Base-by-base conservation (phyloP, 2,888 invertebrate genomes). In the Drosophila diplacantha region DNA sequence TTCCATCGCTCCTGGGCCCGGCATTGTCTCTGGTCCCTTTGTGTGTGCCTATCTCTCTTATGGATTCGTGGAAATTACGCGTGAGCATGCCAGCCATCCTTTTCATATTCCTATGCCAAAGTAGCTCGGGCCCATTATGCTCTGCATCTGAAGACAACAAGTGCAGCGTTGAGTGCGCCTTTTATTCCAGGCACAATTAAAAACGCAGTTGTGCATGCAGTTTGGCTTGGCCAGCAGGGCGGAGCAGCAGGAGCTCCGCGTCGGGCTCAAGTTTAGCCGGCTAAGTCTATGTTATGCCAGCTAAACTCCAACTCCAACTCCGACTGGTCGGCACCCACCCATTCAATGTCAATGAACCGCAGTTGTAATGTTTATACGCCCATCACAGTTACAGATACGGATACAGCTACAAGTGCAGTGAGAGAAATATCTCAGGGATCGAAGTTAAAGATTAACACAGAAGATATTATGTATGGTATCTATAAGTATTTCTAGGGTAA, bases 141-240 rank as follows among this genome's bases (percentile, higher is more conserved):
- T 32, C 43, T 49, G 37, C 20, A 35, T 54, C 39, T 64, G 64
- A 26, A 35, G 46, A 47, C 66, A 72, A 75, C 82, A 77, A 77
- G 76, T 77, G 76, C 72, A 71, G 43, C 55, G 67, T 64, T 75
- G 81, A 77, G 76, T 81, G 83, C 73, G 71, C 71, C 81, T 78
- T 82, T 78, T 75, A 73, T 82, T 74, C 75, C 78, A 73, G 73
- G 83, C 81, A 83, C 83, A 80, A 83, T 80, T 80, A 81, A 81
- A 79, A 83, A 80, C 75, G 79, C 81, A 83, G 79, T 83, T 81
- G 68, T 65, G 72, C 81, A 78, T 67, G 69, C 51, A 59, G 51
- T 32, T 20, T 3, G n/a, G 29, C 8, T 20, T 29, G 29, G 29
- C 44, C 29, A 44, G 12, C 29, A 18, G 14, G 22, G 11, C 16